A percentile compares a stretch with the other conserved stretches of the same genome.
phyloP scores from a whole-genome alignment of 2,113 vertebrate genomes.

The Salvelinus alpinus region DNA sequence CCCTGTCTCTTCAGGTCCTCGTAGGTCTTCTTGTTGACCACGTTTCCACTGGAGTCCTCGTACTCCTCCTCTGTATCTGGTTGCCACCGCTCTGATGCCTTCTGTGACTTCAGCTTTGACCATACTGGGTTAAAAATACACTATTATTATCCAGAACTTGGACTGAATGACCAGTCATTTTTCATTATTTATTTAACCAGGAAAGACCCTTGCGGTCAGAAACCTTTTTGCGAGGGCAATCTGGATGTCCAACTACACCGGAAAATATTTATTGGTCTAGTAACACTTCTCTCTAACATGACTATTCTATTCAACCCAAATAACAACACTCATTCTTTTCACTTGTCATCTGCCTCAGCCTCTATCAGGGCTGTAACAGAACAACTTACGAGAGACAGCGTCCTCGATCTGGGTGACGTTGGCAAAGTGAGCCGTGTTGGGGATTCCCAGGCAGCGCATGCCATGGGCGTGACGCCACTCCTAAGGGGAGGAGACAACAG shows the following conservation, averaged over 20 bases:
- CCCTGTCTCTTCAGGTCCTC: constrained; percentile 98
- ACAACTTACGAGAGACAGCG: constrained; percentile 88
- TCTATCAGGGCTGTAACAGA: background rate
- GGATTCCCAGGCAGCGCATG: constrained; percentile 96
- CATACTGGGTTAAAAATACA: constrained; percentile 79
- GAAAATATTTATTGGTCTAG: background rate
- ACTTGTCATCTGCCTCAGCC: background rate
- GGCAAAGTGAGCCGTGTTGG: constrained; percentile 96
- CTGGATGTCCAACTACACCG: too few relatives aligned
- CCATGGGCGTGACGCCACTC: constrained; percentile 98
- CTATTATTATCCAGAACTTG: too few relatives aligned
- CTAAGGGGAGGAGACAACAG: constrained; percentile 56
- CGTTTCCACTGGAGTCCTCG: constrained; percentile 96
- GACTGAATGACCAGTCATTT: too few relatives aligned
- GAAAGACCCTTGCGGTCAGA: too few relatives aligned
- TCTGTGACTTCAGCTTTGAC: constrained; percentile 97
- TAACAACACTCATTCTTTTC: background rate
- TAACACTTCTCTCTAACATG: background rate
- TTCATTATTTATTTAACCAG: too few relatives aligned
- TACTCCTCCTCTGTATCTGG: constrained; percentile 99
- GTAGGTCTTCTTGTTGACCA: constrained; percentile 98
- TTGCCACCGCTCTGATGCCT: constrained; percentile 95
- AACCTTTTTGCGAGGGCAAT: too few relatives aligned
- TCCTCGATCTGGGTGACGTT: constrained; percentile 99
- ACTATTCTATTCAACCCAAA: background rate